Evolutionary conservation across 2,888 invertebrate species (phyloP), one percentile per base, ranked within the genome.

Genomic region (Polyommatus iphigenia): DNA sequence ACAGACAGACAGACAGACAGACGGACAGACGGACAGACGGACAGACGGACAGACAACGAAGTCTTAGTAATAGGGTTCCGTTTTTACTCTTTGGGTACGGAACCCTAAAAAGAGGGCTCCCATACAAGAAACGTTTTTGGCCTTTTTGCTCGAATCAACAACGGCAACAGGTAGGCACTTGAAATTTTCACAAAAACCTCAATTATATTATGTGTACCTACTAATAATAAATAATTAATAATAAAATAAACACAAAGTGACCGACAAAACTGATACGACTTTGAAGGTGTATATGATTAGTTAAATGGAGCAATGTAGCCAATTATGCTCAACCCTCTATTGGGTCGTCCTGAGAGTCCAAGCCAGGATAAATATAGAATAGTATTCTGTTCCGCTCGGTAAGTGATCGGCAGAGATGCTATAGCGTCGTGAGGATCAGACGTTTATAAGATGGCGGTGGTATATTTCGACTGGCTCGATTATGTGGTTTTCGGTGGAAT

Each of bases 401-500:
- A 77, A 78, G 24, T 72, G 76, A 62, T 76, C 77, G 80, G 32
- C 78, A 76, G 79, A 79, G 79, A 80, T 78, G 77, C 76, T 76
- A 78, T 76, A 79, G 78, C 76, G 80, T 78, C 77, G 79, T 78
- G 77, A 78, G 77, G 78, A 59, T 75, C 80, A 78, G 77, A 79
- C 83, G 85, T 88, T 86, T 75, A 73, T 77, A 80, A 80, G 76
- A 93, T 92, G 92, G 73, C 82, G 62, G 84, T 90, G 80, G 89
- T 90, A 81, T 92, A 93, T 81, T 96, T 96, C 86, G 95, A 95
- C 83, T 89, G 94, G 87, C 88, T 96, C 82, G 96, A 96, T 88
- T 96, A 96, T 83, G 84, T 95, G 59, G 96, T 96, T 73, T 96
- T 96, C 83, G 95, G 95, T 5, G 89, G 90, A 8, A 96, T 96